Evolutionary conservation across 2,797 vertebrate genomes (phyloP).

Genomic region (Melanogrammus aeglefinus): DNA sequence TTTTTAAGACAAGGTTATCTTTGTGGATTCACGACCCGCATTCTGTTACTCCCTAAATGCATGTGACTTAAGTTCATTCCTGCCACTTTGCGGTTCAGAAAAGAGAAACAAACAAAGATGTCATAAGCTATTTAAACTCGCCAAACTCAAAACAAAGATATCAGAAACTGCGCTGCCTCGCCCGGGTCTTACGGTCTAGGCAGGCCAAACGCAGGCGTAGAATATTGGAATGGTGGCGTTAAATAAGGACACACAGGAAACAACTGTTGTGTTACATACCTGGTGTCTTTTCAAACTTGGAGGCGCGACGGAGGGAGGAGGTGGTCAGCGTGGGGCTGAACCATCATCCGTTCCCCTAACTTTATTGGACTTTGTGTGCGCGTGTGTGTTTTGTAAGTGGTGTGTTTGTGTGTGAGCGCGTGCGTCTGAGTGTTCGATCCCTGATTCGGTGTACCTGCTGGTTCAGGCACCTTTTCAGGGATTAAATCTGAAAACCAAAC

Average conservation of each 20-base stretch:
- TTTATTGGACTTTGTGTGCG: conserved; percentile 28
- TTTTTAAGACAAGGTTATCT: conserved; percentile 46
- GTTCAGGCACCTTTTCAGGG: conserved; percentile 72
- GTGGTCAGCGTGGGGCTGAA: conserved; percentile 39
- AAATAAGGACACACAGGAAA: conserved; percentile 34
- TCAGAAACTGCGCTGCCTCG: neutral
- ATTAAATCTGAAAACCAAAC: conserved; percentile 46
- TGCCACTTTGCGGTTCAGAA: neutral
- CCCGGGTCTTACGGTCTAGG: conserved; percentile 14
- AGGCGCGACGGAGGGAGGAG: conserved; percentile 33
- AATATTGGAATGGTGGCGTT: conserved; percentile 29
- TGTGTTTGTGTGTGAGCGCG: conserved; percentile 32
- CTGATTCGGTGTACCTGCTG: conserved; percentile 80
- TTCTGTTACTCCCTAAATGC: conserved; percentile 19
- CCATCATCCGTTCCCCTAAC: conserved; percentile 42
- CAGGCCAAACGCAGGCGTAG: conserved; percentile 49
- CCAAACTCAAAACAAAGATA: neutral
- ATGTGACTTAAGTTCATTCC: neutral
- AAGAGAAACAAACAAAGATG: neutral
- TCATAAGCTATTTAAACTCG: neutral
- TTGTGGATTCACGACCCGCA: conserved; percentile 32
- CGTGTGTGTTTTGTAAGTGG: conserved; percentile 58
- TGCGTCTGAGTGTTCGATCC: conserved; percentile 54
- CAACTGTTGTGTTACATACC: conserved; percentile 41
- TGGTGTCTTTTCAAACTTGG: conserved; percentile 50